Percentiles rank a stretch among this genome's conserved stretches.
phyloP scores from a whole-genome alignment of 2,888 invertebrate genomes.

The Patella ulyssiponensis region DNA sequence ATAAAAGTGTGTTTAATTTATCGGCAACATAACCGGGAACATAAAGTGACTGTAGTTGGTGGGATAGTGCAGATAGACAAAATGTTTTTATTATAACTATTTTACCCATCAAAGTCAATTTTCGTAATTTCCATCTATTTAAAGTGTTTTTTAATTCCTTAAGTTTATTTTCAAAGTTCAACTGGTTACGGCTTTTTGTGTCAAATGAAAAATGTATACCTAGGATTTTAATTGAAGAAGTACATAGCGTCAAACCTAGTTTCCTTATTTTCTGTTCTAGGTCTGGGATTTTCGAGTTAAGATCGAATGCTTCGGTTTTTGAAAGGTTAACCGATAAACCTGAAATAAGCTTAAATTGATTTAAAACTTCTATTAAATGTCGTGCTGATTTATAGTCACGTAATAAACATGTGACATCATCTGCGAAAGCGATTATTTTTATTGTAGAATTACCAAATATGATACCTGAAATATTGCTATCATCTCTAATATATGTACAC shows the following conservation, averaged over 20 bases:
- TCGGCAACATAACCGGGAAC: neutral
- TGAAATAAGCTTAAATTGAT: neutral
- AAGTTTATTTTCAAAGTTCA: neutral
- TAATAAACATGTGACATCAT: neutral
- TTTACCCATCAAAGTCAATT: neutral
- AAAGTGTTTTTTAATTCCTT: neutral
- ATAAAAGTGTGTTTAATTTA: neutral
- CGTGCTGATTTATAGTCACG: neutral
- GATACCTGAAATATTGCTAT: neutral
- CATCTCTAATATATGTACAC: neutral
- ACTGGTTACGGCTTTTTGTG: neutral
- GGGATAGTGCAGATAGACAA: neutral
- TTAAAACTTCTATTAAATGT: neutral
- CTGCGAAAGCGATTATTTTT: neutral
- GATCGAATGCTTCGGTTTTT: constrained; percentile 8
- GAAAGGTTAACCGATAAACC: neutral
- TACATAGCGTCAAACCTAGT: neutral
- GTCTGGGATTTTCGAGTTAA: neutral
- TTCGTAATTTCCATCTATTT: neutral
- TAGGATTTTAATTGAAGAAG: neutral
- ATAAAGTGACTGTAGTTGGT: neutral
- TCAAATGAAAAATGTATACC: neutral
- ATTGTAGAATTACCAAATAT: neutral
- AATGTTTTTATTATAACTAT: neutral
- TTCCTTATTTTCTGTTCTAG: neutral